Evolutionary conservation across 2,888 invertebrate genomes (phyloP).

Genomic region (Candidula unifasciata): DNA sequence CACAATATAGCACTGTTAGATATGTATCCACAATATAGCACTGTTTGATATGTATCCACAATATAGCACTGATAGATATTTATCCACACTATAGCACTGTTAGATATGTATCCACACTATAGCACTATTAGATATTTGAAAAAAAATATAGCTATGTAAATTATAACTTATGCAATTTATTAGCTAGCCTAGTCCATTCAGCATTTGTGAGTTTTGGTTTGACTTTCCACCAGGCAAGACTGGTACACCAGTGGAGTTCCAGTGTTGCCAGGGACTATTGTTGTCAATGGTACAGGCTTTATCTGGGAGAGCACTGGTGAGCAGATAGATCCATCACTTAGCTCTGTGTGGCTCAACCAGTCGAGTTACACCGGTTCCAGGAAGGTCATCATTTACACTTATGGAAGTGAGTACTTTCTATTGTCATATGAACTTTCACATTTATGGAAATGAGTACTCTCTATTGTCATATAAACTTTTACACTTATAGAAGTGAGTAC

Average conservation of each 20-base stretch:
- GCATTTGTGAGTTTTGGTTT: too few species aligned
- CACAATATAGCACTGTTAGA: too few species aligned
- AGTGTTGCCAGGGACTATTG: neutral
- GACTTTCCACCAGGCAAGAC: conserved; percentile 2
- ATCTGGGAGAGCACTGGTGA: conserved; percentile 34
- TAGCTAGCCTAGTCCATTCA: neutral
- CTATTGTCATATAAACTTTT: conserved; percentile 5
- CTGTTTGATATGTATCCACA: too few species aligned
- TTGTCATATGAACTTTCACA: too few species aligned
- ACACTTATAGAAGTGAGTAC: conserved; percentile 27
- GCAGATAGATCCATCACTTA: neutral
- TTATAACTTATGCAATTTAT: too few species aligned
- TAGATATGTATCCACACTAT: too few species aligned
- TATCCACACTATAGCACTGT: too few species aligned
- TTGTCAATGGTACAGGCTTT: neutral
- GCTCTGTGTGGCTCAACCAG: neutral
- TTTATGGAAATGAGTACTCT: too few species aligned
- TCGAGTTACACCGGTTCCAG: neutral
- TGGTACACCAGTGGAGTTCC: conserved; percentile 44
- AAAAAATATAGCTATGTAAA: too few species aligned
- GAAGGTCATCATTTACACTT: conserved; percentile 28
- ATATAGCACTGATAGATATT: too few species aligned
- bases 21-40: too few species aligned
- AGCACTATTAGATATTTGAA: too few species aligned
- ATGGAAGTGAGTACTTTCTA: conserved; percentile 23